A percentile compares a stretch with the other conserved stretches of the same genome.
Evolutionary conservation across 2,113 vertebrate genomes (phyloP).

Genomic region (Rhynchomys soricoides): DNA sequence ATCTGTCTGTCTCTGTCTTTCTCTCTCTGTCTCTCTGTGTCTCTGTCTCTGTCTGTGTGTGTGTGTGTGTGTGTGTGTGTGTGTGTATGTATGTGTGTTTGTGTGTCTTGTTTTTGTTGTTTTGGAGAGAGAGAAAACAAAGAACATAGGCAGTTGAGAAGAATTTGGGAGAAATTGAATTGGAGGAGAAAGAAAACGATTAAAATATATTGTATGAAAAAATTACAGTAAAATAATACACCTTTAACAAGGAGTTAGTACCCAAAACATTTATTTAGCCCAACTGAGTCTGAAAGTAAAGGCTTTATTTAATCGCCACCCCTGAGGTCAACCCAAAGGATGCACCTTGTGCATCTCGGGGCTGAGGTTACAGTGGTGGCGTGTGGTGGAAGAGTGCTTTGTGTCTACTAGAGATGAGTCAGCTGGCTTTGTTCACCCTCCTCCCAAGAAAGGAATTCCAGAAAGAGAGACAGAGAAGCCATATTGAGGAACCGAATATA

Average conservation of each 20-base stretch:
- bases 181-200: not conserved
- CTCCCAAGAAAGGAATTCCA: not conserved
- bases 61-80: not conserved
- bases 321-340: not conserved
- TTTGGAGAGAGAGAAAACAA: not conserved
- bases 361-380: not conserved
- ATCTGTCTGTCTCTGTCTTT: no score
- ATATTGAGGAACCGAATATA: not conserved
- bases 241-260: not conserved
- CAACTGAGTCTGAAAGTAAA: not conserved
- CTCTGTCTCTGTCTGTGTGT: not conserved
- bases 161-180: not conserved
- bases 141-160: not conserved
- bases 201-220: not conserved
- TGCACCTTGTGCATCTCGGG: not conserved
- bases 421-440: not conserved
- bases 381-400: not conserved
- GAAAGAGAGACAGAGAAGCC: not conserved
- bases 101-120: not conserved
- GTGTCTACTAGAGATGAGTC: not conserved
- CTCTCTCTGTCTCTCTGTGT: no score
- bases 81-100: not conserved
- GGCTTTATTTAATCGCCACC: not conserved
- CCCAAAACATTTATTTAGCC: not conserved
- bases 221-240: not conserved